A percentile compares a stretch with the other conserved stretches of the same genome.
Evolutionary conservation across 1,140 invertebrate genomes (phyloP).

Genomic region (Drosophila rhopaloa): DNA sequence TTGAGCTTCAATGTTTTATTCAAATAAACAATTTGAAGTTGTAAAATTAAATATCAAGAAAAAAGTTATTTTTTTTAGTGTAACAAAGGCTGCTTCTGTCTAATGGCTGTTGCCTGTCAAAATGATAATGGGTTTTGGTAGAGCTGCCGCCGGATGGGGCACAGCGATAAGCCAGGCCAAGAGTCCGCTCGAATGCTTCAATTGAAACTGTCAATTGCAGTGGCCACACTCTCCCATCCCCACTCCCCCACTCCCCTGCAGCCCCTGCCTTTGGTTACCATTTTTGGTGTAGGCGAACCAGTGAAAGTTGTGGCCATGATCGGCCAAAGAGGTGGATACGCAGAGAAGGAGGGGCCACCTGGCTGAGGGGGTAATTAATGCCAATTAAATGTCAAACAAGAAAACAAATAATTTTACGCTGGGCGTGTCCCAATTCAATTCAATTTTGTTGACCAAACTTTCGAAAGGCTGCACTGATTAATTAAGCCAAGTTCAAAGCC

Average conservation of each 20-base stretch:
- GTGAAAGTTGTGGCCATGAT: slow-evolving; percentile 65
- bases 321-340: not conserved
- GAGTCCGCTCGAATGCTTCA: slow-evolving; percentile 40
- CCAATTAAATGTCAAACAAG: slow-evolving; percentile 79
- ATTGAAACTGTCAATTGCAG: slow-evolving; percentile 74
- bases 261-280: slow-evolving; percentile 18
- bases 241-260: not conserved
- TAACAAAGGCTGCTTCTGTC: slow-evolving; percentile 51
- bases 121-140: slow-evolving; percentile 53
- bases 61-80: slow-evolving; percentile 2
- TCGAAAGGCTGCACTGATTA: slow-evolving; percentile 72
- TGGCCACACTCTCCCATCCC: slow-evolving; percentile 8
- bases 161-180: slow-evolving; percentile 49
- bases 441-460: slow-evolving; percentile 64
- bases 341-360: not conserved
- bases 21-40: no score
- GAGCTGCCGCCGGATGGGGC: slow-evolving; percentile 38
- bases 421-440: slow-evolving; percentile 61
- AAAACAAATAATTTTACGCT: slow-evolving; percentile 46
- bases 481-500: slow-evolving; percentile 60
- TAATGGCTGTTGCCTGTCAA: slow-evolving; percentile 52
- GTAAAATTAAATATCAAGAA: no score
- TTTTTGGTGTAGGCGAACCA: slow-evolving; percentile 73
- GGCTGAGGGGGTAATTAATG: slow-evolving; percentile 67
- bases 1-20: no score